Conservation (phyloP, 2,888 invertebrate species). For the Eupithecia tripunctaria region DNA sequence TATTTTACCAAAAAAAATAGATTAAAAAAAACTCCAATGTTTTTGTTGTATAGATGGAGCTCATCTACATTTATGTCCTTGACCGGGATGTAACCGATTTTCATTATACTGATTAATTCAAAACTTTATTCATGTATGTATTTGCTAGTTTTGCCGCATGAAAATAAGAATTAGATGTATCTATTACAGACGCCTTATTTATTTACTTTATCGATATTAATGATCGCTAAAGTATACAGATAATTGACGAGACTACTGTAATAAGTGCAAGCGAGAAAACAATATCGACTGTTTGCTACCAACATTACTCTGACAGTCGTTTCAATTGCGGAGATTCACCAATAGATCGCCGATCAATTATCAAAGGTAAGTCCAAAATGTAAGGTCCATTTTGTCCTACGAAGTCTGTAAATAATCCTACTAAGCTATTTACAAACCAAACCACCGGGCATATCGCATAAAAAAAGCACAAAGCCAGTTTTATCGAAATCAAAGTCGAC, state of each 20-base stretch:
- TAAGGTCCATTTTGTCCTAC: slow-evolving; percentile 16
- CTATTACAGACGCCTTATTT: background rate
- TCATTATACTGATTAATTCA: no score
- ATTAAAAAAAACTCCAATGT: no score
- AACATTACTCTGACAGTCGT: background rate
- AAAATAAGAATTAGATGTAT: background rate
- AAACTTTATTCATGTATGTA: no score
- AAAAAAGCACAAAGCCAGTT: background rate
- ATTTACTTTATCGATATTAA: background rate
- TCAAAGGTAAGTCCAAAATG: slow-evolving; percentile 10
- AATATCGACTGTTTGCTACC: background rate
- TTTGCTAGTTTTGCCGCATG: no score
- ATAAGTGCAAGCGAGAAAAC: background rate
- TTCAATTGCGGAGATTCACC: background rate
- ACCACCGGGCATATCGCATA: background rate
- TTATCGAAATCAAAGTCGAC: background rate
- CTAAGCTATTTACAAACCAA: background rate
- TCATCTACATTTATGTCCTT: no score
- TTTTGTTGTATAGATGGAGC: no score
- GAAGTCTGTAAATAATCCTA: slow-evolving; percentile 6
- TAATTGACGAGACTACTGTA: background rate
- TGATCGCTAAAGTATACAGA: background rate
- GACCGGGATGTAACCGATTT: no score
- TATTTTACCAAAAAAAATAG: no score
- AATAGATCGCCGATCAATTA: background rate